Percentiles rank a stretch among this genome's conserved stretches.
phyloP scores from a whole-genome alignment of 2,797 vertebrate genomes.

The Acanthiza pusilla region DNA sequence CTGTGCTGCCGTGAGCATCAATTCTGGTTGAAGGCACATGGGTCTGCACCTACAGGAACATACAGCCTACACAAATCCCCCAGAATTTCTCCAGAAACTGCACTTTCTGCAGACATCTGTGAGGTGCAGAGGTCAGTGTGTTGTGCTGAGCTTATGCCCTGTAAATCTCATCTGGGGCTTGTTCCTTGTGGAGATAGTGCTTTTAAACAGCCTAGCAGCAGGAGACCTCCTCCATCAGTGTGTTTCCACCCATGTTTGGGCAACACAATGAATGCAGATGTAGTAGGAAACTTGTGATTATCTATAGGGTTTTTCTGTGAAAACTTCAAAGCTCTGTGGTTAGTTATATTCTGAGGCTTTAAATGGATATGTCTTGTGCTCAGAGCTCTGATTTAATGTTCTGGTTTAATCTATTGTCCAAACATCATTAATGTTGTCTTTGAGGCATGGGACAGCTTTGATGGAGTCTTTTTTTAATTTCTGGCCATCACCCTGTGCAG shows the following conservation, averaged over 20 bases:
- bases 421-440: constrained; percentile 33
- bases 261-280: constrained; percentile 45
- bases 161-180: neutral
- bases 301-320: constrained; percentile 36
- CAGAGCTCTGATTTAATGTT: constrained; percentile 46
- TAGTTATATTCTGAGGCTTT: constrained; percentile 9
- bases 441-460: constrained; percentile 44
- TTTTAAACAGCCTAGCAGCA: constrained; percentile 3
- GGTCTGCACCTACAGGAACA: neutral
- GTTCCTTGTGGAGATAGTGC: neutral
- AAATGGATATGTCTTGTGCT: neutral
- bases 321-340: constrained; percentile 54
- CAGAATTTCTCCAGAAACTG: neutral
- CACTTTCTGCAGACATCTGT: neutral
- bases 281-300: constrained; percentile 55
- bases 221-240: constrained; percentile 4
- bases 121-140: neutral
- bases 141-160: neutral
- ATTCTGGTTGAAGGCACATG: neutral
- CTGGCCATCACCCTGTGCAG: neutral
- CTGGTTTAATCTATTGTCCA: constrained; percentile 36
- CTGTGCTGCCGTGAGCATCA: rapidly evolving
- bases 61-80: neutral
- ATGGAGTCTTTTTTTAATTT: constrained; percentile 35
- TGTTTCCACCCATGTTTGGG: constrained; percentile 34